Evolutionary conservation across 2,797 vertebrate species (phyloP), one percentile per base, ranked within the genome.

Genomic region (Sebastes taczanowskii): DNA sequence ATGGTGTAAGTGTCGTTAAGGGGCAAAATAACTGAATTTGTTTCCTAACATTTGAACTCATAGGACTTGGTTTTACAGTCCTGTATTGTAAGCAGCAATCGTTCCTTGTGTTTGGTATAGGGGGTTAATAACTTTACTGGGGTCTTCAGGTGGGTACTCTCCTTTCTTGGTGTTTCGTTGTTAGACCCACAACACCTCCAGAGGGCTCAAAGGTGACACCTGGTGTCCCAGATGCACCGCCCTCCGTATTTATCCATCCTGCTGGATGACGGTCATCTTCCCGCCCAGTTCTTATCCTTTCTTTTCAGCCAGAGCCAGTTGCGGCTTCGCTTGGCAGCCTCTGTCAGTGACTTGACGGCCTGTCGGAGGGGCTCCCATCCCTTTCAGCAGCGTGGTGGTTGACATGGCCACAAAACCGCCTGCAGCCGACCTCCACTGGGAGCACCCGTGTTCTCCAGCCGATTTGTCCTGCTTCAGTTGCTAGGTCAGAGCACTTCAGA

Each of bases 191-290:
- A 4, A 10, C 25, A 59, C 25, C 14, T 59, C 56, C 56, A 29
- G 56, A 58, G 23, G 55, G 6, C 23, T 58, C 6, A 14, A 58
- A 14, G 23, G 55, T 16, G 23, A 27, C 55, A 25, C 55, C 11
- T 55, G 11, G 53, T 9, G n/a, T 55, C n/a, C 22, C 11, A 58
- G 6, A 13, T 56, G 13, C 1, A 0, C 6, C 3, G 0, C 23
- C 55, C 3, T 27, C 13, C 3, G 13, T 1, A 1, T 58, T 58
- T 58, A 58, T 25, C 14, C 25, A 7, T 59, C 7, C 56, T 59
- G 25, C 2, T 59, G 56, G 13, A 27, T 4, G 14, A 16, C 7
- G 56, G 49, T 53, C 49, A 59, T 29, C 56, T 23, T 23, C 0
- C 53, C n/a, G n/a, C 10, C n/a, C 53, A 55, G n/a, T 23, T 55